Evolutionary conservation across 2,888 invertebrate genomes (phyloP).

Genomic region (Galerucella nymphaeae): DNA sequence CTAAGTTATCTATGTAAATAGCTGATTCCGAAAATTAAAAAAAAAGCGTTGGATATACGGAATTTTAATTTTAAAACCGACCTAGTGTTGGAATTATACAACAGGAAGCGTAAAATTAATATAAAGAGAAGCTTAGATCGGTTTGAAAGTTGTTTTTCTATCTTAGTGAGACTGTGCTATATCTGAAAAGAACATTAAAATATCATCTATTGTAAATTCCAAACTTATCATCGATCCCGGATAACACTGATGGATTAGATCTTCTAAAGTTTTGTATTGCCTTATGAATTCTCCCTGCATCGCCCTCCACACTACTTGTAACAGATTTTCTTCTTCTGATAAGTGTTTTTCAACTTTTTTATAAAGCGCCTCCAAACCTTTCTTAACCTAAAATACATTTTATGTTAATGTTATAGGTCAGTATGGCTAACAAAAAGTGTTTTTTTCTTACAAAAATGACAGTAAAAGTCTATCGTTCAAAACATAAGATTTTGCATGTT

Average conservation of each 20-base stretch:
- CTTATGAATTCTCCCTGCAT: constrained; percentile 99
- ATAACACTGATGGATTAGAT: constrained; percentile 94
- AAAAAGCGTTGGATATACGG: no score
- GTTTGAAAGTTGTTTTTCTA: no score
- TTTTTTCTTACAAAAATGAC: no score
- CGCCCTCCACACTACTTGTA: constrained; percentile 98
- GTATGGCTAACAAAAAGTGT: no score
- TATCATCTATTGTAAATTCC: constrained; percentile 95
- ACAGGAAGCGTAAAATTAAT: no score
- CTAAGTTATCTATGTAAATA: no score
- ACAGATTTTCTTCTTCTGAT: constrained; percentile 91
- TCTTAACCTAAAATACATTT: constrained; percentile 77
- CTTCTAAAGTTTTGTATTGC: constrained; percentile 93
- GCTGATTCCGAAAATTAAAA: no score
- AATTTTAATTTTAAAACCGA: no score
- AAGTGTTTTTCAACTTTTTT: constrained; percentile 98
- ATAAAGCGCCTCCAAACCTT: constrained; percentile 91
- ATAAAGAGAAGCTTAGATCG: no score
- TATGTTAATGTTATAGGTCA: neutral
- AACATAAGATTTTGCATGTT: no score
- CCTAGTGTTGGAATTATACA: no score
- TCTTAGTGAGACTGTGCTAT: constrained; percentile 89
- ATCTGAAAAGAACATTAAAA: constrained; percentile 96
- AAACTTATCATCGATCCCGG: constrained; percentile 93
- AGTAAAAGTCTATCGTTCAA: no score